Percentiles rank a stretch among this genome's conserved stretches.
phyloP scores from a whole-genome alignment of 92 coral and sea anemone species.

The Paragorgia papillata region DNA sequence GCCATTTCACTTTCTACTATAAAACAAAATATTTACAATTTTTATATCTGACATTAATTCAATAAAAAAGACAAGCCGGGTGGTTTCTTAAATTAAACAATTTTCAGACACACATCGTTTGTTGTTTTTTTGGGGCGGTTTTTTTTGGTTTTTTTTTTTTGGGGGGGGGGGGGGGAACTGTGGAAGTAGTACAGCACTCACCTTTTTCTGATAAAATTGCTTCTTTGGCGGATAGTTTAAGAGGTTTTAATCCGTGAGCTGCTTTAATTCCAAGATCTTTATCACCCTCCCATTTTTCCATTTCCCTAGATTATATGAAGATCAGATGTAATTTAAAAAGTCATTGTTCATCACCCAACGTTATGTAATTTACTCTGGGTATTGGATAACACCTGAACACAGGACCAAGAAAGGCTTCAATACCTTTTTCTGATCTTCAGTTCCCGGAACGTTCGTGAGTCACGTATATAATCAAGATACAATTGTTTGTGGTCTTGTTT shows the following conservation, averaged over 20 bases:
- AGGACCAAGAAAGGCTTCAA: too few relatives aligned
- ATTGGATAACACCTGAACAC: too few relatives aligned
- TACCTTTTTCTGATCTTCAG: conserved; percentile 67
- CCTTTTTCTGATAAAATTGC: conserved; percentile 14
- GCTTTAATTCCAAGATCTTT: conserved; percentile 84
- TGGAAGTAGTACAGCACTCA: not conserved
- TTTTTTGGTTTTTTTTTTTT: too few relatives aligned
- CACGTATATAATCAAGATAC: conserved; percentile 77
- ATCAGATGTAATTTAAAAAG: not conserved
- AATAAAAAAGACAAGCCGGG: too few relatives aligned
- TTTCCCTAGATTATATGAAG: conserved; percentile 60
- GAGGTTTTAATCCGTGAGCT: conserved; percentile 83
- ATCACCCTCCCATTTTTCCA: conserved; percentile 62
- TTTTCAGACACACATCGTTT: too few relatives aligned
- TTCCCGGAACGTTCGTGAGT: conserved; percentile 31
- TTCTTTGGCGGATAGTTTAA: conserved; percentile 65
- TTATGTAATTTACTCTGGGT: too few relatives aligned
- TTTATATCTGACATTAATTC: too few relatives aligned
- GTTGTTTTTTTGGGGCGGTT: too few relatives aligned
- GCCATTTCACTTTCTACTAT: not conserved
- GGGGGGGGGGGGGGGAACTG: too few relatives aligned
- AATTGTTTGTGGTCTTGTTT: conserved; percentile 71
- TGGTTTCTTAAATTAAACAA: too few relatives aligned
- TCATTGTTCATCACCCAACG: not conserved
- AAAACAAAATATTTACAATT: not conserved